A percentile compares a stretch with the other conserved stretches of the same genome.
Conservation (phyloP, 1,140 invertebrate species). For the Apis florea region DNA sequence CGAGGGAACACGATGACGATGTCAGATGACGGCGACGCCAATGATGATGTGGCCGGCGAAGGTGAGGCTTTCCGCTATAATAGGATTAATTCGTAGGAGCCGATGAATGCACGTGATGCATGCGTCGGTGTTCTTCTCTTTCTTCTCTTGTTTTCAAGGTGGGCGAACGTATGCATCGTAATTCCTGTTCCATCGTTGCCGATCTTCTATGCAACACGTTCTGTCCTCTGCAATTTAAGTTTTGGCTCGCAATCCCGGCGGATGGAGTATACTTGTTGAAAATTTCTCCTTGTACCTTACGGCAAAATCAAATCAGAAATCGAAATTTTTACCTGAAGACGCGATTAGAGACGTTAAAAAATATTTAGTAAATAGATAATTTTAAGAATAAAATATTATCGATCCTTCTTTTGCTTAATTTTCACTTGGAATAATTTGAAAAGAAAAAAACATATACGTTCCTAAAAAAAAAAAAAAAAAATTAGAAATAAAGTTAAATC, state of each 20-base stretch:
- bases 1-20: constrained; percentile 15
- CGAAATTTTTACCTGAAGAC: background rate
- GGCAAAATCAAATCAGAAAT: background rate
- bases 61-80: constrained; percentile 49
- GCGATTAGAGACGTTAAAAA: background rate
- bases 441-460: no score
- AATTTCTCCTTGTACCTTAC: background rate
- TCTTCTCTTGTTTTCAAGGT: constrained; percentile 40
- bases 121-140: constrained; percentile 31
- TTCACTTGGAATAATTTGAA: no score
- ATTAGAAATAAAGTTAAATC: no score
- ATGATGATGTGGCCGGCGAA: constrained; percentile 29
- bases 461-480: no score
- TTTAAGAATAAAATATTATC: no score
- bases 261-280: background rate
- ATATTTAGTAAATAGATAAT: no score
- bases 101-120: constrained; percentile 23
- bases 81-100: constrained; percentile 53
- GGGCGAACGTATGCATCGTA: constrained; percentile 25
- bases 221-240: constrained; percentile 34
- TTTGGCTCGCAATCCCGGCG: background rate
- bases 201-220: constrained; percentile 15
- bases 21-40: constrained; percentile 34
- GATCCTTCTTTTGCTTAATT: no score
- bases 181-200: constrained; percentile 34